These are phyloP conservation scores for Macrosteles quadrilineatus DNA, from an alignment of 1,140 invertebrate genomes.

Conservation along the genomic window DNA sequence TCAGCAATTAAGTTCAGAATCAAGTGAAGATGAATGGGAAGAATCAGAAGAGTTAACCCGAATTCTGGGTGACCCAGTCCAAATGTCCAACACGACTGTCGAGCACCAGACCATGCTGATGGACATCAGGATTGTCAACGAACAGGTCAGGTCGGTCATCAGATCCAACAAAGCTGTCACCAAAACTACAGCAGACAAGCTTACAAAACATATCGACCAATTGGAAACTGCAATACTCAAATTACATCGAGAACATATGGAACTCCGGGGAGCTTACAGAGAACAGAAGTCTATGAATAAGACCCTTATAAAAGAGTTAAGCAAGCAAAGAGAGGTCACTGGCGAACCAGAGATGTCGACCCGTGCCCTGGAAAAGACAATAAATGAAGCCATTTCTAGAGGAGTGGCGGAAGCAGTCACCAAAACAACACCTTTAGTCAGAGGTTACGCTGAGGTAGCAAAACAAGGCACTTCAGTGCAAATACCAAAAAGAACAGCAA, in stretches of 20 bases:
- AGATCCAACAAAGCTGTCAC: background rate
- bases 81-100: background rate
- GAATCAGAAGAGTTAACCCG: background rate
- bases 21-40: background rate
- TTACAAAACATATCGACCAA: background rate
- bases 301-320: background rate
- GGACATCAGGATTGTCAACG: background rate
- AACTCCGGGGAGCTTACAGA: background rate
- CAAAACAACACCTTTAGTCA: background rate
- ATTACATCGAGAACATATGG: background rate
- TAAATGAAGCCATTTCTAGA: too few relatives aligned
- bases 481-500: too few relatives aligned
- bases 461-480: too few relatives aligned
- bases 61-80: background rate
- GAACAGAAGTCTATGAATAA: background rate
- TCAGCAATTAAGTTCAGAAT: too few relatives aligned
- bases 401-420: background rate
- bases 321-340: background rate
- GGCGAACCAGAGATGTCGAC: background rate
- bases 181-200: background rate
- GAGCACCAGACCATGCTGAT: background rate
- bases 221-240: background rate
- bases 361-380: too few relatives aligned
- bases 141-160: background rate
- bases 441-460: background rate